Percentiles rank a stretch among this genome's conserved stretches.
These are phyloP conservation scores for Microctonus hyperodae DNA, from an alignment of 2,888 invertebrate genomes.

Conservation along the genomic window DNA sequence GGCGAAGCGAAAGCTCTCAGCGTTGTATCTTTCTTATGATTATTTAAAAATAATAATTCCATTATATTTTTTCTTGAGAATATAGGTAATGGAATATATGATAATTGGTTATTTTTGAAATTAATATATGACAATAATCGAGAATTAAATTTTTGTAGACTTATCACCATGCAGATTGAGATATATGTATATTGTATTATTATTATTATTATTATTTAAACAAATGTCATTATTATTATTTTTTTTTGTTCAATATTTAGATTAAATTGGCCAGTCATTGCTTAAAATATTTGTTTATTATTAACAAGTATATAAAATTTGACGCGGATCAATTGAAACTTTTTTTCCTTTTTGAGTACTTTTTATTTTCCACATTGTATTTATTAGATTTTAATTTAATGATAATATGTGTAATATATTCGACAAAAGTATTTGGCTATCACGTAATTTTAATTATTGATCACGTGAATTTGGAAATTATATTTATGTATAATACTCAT, in stretches of 20 bases:
- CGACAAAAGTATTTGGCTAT: not conserved
- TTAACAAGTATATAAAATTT: not conserved
- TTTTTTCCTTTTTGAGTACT: not conserved
- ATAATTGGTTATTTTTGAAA: not conserved
- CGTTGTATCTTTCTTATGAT: slow-evolving; percentile 16
- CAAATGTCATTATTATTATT: too few relatives aligned
- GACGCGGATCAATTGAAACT: not conserved
- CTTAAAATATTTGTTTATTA: not conserved
- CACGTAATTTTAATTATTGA: not conserved
- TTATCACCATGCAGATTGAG: not conserved
- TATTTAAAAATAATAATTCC: not conserved
- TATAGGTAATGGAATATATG: slow-evolving; percentile 4
- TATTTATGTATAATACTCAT: not conserved
- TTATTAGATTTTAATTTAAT: not conserved
- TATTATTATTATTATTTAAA: not conserved
- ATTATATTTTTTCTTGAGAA: slow-evolving; percentile 7
- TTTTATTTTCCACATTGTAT: not conserved
- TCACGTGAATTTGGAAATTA: not conserved
- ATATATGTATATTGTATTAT: slow-evolving; percentile 5
- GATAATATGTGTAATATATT: not conserved
- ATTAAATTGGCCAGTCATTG: not conserved
- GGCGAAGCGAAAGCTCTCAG: slow-evolving; percentile 26
- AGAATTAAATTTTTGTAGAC: not conserved
- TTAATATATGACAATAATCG: not conserved
- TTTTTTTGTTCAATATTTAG: not conserved